Evolutionary conservation across 1,140 invertebrate species (phyloP).

Genomic region (Kradibia gibbosae): DNA sequence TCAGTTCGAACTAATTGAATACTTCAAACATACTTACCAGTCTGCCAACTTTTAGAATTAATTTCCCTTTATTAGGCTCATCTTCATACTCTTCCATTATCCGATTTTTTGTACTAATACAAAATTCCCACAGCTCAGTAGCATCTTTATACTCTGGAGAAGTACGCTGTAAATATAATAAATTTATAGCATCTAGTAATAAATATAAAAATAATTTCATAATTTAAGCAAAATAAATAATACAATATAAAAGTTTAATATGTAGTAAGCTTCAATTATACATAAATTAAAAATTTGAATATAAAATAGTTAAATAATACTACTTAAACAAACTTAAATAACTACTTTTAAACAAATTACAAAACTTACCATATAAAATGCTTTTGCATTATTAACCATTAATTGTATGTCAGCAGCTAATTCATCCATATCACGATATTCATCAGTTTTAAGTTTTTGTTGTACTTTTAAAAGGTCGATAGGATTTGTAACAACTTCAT

Average conservation of each 20-base stretch:
- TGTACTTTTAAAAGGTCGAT: constrained; percentile 96
- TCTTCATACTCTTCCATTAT: constrained; percentile 72
- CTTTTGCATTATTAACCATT: constrained; percentile 92
- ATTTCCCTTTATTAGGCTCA: constrained; percentile 74
- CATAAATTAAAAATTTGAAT: not conserved
- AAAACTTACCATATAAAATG: constrained; percentile 86
- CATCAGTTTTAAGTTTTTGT: constrained; percentile 96
- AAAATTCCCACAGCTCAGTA: constrained; percentile 90
- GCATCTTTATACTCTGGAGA: constrained; percentile 94
- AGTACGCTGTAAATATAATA: constrained; percentile 77
- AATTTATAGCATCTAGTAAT: constrained; percentile 42
- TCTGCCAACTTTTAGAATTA: constrained; percentile 74
- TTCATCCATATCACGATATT: constrained; percentile 92
- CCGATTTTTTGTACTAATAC: constrained; percentile 72
- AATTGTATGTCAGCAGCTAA: constrained; percentile 89
- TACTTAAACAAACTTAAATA: constrained; percentile 15
- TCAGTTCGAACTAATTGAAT: constrained; percentile 17
- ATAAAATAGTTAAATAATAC: not conserved
- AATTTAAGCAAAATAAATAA: not conserved
- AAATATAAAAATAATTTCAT: not conserved
- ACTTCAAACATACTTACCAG: not conserved
- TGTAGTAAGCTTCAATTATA: not conserved
- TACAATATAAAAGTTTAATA: not conserved
- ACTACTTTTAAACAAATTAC: not conserved
- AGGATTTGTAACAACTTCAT: constrained; percentile 92